Evolutionary conservation across 2,797 vertebrate species (phyloP), one percentile per base, ranked within the genome.

Genomic region (Numenius phaeopus): DNA sequence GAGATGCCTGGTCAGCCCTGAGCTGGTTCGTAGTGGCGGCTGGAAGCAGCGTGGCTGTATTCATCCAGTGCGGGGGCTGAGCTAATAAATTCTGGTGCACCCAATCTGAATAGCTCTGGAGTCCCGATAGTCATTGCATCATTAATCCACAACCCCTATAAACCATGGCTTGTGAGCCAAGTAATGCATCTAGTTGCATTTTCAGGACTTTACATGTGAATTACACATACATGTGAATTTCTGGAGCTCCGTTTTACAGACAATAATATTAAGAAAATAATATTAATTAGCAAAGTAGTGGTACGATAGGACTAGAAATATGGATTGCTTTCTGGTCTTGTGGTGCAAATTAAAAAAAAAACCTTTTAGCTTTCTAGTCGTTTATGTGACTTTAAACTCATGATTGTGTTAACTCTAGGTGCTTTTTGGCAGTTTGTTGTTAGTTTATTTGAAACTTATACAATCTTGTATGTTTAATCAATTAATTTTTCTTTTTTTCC

Each of bases 1-100:
- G 34, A 57, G 37, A 6, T 42, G 27, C 57, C 19, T 11, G 5
- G 18, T 24, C 16, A 39, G 73, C 69, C 55, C n/a, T 11, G n/a
- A 34, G 39, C n/a, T 4, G 39, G 29, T 11, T 44, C 1, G 0
- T 11, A 3, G 57, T 0, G 0, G 39, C 2, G 6, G 11, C 57
- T 70, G 46, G 39, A 27, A 42, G 46, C n/a, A 30, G 39, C 1
- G 0, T 32, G 64, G 52, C 15, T 75, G 18, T 21, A 2, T 40
- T 40, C 26, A 10, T 55, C 23, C n/a, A 14, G 40, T 4, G 1
- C 2, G 0, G 29, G 37, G 10, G 3, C 52, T n/a, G 66, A 82
- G 81, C 58, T 30, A 4, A 19, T n/a, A 22, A 30, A 30, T 42
- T 26, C 29, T 21, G 6, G 7, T 19, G 24, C 14, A 15, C 26